phyloP scores from a whole-genome alignment of 1,140 invertebrate species.

The Ctenoplectra terminalis region DNA sequence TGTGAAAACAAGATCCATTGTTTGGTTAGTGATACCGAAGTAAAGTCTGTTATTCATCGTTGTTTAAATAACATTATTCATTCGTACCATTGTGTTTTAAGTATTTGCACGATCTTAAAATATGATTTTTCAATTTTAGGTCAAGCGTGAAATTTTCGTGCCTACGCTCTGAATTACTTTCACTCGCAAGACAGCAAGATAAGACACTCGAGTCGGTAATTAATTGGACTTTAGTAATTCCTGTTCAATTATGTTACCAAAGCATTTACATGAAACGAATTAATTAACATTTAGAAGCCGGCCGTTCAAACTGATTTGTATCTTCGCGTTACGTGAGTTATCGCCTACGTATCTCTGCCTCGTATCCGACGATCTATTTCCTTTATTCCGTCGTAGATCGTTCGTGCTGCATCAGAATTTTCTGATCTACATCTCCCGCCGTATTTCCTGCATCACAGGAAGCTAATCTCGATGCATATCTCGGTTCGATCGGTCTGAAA shows the following conservation, averaged over 20 bases:
- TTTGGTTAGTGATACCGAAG: no score
- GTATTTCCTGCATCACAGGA: slow-evolving; percentile 4
- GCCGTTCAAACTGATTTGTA: not conserved
- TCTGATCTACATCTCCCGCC: not conserved
- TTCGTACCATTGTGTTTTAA: no score
- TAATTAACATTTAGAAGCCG: not conserved
- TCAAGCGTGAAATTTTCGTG: not conserved
- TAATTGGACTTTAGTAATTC: not conserved
- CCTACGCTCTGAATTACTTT: not conserved
- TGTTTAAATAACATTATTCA: no score
- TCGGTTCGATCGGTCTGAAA: not conserved
- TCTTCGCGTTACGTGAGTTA: not conserved
- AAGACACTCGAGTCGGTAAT: not conserved
- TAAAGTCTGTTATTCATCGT: no score
- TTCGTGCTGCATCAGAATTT: slow-evolving; percentile 5
- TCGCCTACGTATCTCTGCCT: not conserved
- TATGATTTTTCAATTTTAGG: not conserved
- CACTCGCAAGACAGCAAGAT: no score
- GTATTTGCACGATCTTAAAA: no score
- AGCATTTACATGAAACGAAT: not conserved
- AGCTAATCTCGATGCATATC: slow-evolving; percentile 3
- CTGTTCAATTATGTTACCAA: not conserved
- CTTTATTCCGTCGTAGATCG: not conserved
- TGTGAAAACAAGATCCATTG: no score
- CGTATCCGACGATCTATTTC: slow-evolving; percentile 19